phyloP scores from a whole-genome alignment of 2,888 invertebrate genomes.

The Sarcophaga subvicina region DNA sequence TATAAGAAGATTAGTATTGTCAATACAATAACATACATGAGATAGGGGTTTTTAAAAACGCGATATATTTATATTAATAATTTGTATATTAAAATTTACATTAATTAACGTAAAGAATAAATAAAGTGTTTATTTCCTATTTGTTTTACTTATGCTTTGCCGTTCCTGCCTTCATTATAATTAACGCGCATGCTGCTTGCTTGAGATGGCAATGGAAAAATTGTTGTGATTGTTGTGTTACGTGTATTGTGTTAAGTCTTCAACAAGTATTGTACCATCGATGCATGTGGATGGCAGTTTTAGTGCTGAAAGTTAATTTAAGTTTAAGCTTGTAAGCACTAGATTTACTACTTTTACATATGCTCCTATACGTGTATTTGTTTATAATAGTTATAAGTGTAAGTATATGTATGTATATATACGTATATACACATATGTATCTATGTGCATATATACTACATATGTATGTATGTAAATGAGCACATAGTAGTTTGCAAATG shows the following conservation, averaged over 20 bases:
- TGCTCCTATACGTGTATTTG: not conserved
- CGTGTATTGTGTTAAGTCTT: slow-evolving; percentile 28
- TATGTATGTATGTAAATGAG: not conserved
- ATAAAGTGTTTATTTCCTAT: too few relatives aligned
- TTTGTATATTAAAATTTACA: too few relatives aligned
- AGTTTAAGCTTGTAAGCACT: slow-evolving; percentile 30
- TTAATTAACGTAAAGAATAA: too few relatives aligned
- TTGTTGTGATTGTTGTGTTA: not conserved
- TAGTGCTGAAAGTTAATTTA: slow-evolving; percentile 46
- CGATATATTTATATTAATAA: too few relatives aligned
- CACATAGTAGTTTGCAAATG: slow-evolving; percentile 43
- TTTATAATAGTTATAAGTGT: not conserved
- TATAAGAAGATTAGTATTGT: too few relatives aligned
- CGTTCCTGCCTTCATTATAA: too few relatives aligned
- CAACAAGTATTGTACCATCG: slow-evolving; percentile 28
- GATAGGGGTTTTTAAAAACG: too few relatives aligned
- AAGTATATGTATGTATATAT: not conserved
- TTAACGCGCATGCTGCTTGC: too few relatives aligned
- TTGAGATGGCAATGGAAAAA: too few relatives aligned
- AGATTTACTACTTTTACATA: not conserved
- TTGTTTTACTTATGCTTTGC: too few relatives aligned
- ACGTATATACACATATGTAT: not conserved
- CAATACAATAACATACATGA: too few relatives aligned
- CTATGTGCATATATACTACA: not conserved
- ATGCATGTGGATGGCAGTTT: slow-evolving; percentile 45